phyloP scores from a whole-genome alignment of 2,113 vertebrate genomes.

The Ceuthmochares aereus region DNA sequence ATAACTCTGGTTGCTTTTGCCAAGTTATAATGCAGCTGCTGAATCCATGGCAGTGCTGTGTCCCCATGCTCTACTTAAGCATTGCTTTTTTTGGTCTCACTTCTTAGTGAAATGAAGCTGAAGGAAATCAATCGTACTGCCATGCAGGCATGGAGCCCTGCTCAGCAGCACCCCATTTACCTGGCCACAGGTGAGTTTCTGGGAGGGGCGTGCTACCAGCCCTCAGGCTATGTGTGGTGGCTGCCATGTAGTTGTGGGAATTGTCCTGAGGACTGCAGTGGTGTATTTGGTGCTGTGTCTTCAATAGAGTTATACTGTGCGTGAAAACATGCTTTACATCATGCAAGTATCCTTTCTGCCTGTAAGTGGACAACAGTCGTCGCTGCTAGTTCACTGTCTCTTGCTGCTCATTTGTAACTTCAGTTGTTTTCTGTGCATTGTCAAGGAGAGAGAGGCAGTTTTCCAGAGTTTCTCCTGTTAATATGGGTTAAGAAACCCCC shows the following conservation, averaged over 20 bases:
- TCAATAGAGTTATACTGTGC: not conserved
- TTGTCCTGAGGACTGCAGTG: not conserved
- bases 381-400: rapidly evolving
- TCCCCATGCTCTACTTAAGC: rapidly evolving
- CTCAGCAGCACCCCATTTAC: conserved; percentile 92
- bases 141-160: conserved; percentile 96
- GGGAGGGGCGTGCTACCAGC: rapidly evolving
- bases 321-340: not conserved
- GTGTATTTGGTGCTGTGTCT: rapidly evolving
- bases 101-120: conserved; percentile 89
- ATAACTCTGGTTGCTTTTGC: not conserved
- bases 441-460: not conserved
- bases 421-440: rapidly evolving
- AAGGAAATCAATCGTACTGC: conserved; percentile 95
- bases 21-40: not conserved
- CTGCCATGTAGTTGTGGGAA: rapidly evolving
- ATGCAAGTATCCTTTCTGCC: not conserved
- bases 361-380: not conserved
- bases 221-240: rapidly evolving
- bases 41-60: not conserved
- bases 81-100: not conserved
- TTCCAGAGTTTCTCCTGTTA: not conserved
- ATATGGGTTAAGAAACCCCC: rapidly evolving
- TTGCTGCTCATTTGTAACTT: not conserved
- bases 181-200: conserved; percentile 88